Conservation (phyloP, 2,113 vertebrate species). For the Anas platyrhynchos region DNA sequence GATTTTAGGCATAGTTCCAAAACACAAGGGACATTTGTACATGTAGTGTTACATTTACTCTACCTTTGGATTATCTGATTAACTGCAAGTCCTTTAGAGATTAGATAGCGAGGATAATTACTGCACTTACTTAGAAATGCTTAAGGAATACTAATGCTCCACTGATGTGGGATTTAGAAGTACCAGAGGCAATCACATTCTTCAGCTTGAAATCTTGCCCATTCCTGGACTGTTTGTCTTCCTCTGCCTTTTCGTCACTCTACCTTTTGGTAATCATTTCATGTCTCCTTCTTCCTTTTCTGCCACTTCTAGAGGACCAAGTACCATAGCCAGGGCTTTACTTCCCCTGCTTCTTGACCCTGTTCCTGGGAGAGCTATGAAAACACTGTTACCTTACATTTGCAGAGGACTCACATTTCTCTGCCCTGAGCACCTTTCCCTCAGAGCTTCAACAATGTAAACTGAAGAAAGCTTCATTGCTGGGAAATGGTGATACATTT, state of each 20-base stretch:
- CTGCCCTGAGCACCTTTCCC: background rate
- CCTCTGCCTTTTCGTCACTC: background rate
- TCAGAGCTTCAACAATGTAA: background rate
- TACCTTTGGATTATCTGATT: constrained; percentile 14
- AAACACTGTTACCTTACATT: background rate
- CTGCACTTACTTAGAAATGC: background rate
- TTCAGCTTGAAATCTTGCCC: background rate
- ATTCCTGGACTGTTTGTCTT: background rate
- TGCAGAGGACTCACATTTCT: background rate
- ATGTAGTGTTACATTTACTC: background rate
- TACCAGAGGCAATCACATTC: background rate
- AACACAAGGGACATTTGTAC: background rate
- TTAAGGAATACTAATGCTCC: background rate
- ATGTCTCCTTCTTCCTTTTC: background rate
- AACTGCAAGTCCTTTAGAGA: background rate
- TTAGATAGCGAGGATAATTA: constrained; percentile 44
- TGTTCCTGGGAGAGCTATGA: background rate
- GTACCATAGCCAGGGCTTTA: background rate
- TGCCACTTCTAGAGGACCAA: background rate
- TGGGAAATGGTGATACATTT: background rate
- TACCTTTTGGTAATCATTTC: background rate
- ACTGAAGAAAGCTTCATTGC: background rate
- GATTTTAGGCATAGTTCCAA: background rate
- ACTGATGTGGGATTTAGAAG: background rate
- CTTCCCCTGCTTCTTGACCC: background rate